A percentile compares a stretch with the other conserved stretches of the same genome.
Evolutionary conservation across 2,797 vertebrate genomes (phyloP).

Genomic region (Micromesistius poutassou): DNA sequence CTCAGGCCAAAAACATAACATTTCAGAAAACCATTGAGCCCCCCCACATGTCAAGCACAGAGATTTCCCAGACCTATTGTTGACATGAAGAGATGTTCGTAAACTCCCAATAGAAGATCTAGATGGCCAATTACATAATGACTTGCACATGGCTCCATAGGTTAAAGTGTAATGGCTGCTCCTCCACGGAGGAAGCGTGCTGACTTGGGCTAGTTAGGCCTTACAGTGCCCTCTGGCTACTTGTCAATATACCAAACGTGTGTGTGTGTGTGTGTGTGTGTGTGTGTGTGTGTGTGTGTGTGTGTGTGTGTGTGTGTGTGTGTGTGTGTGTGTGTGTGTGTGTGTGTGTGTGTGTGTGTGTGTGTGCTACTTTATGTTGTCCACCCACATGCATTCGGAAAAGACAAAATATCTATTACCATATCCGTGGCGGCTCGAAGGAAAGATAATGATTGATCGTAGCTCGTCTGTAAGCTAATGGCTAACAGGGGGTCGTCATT

Average conservation of each 20-base stretch:
- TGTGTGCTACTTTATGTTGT: background rate
- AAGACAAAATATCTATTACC: constrained; percentile 15
- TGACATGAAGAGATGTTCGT: constrained; percentile 44
- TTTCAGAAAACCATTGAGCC: constrained; percentile 35
- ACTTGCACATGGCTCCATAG: constrained; percentile 35
- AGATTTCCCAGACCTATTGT: constrained; percentile 54
- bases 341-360: too few relatives aligned
- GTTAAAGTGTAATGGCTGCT: constrained; percentile 23
- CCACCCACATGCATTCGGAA: background rate
- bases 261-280: background rate
- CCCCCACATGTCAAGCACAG: constrained; percentile 29
- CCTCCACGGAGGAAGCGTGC: constrained; percentile 9
- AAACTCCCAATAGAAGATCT: constrained; percentile 42
- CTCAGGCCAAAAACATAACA: constrained; percentile 30
- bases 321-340: too few relatives aligned
- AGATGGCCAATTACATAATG: constrained; percentile 46
- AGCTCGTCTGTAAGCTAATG: background rate
- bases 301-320: constrained; percentile 18
- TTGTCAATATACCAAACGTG: constrained; percentile 19
- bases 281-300: background rate
- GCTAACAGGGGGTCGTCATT: background rate
- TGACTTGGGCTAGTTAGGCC: constrained; percentile 13
- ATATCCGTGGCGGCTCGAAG: constrained; percentile 6
- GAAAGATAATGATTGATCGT: background rate
- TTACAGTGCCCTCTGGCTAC: constrained; percentile 8